phyloP scores from a whole-genome alignment of 2,113 vertebrate genomes.

The Ellobius talpinus region DNA sequence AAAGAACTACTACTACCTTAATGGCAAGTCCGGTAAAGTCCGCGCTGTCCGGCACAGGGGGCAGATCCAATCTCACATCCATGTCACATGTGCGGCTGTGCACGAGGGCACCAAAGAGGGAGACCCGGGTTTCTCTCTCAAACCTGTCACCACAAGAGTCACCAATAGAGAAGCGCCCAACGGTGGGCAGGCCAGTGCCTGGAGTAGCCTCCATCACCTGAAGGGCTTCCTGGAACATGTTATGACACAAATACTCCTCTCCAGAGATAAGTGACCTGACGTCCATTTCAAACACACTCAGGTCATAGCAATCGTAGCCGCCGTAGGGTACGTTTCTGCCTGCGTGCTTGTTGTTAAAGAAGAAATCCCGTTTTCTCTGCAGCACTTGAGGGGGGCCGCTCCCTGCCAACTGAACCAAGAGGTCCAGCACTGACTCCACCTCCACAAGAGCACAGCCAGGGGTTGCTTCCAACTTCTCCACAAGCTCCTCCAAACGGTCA shows the following conservation, averaged over 20 bases:
- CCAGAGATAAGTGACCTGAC: constrained; percentile 89
- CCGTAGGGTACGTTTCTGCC: constrained; percentile 89
- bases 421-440: constrained; percentile 90
- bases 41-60: constrained; percentile 93
- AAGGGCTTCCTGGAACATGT: constrained; percentile 87
- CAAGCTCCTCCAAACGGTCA: constrained; percentile 92
- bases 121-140: constrained; percentile 93
- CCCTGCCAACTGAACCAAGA: constrained; percentile 94
- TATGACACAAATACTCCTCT: constrained; percentile 90
- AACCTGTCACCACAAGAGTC: constrained; percentile 90
- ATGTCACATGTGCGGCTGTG: constrained; percentile 94
- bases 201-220: constrained; percentile 93
- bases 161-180: constrained; percentile 85
- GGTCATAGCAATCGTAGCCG: constrained; percentile 93
- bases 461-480: constrained; percentile 87
- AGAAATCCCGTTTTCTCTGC: constrained; percentile 91
- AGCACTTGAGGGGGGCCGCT: constrained; percentile 89
- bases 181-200: constrained; percentile 91
- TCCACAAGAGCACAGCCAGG: constrained; percentile 83
- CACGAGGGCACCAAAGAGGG: constrained; percentile 95
- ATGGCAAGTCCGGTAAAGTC: constrained; percentile 95
- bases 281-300: constrained; percentile 91
- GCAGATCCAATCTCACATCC: constrained; percentile 95
- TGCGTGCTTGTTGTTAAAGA: constrained; percentile 90
- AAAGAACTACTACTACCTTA: constrained; percentile 88